Base-by-base conservation (phyloP, 2,113 vertebrate genomes). In the Amphiprion percula region DNA sequence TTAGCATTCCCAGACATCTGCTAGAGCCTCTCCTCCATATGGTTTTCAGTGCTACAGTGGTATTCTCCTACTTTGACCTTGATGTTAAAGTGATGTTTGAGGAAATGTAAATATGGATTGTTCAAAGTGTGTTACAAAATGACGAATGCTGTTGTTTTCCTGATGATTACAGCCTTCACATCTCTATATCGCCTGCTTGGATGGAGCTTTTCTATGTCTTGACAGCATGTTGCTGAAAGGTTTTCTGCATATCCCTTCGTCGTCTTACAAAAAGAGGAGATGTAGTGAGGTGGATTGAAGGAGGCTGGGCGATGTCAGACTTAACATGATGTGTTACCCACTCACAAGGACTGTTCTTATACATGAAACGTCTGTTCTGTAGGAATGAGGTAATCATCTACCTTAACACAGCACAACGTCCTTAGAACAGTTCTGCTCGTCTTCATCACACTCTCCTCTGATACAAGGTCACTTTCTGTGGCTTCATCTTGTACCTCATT, bases 401-500 rank as follows among this genome's bases (percentile, higher is more conserved):
- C n/a, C 33, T 65, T 7, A 24, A 79, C 59, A 33, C 54, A 23
- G 69, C n/a, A 1, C 53, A 23, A n/a, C 44, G 17, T 68, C 52
- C 58, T 58, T 5, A 62, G 16, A 58, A 60, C 26, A 9, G 44
- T 58, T 59, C 23, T 4, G 62, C 47, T 76, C 19, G 9, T 64
- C 68, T 58, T 10, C 62, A 53, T 77, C 76, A 0, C 61, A 44
- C 28, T 52, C 58, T 68, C 15, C 50, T 71, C 77, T 49, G 30
- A 71, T 49, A 15, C 79, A 90, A 88, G 86, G 86, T 88, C 86
- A 81, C 71, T 30, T 53, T 81, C 53, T 59, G 62, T 52, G 71
- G n/a, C 66, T 72, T 84, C 67, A 26, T 71, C 64, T 70, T 81
- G 64, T 77, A 59, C 58, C 80, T 88, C 74, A 83, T 91, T 86